A percentile compares a stretch with the other conserved stretches of the same genome.
phyloP scores from a whole-genome alignment of 2,113 vertebrate species.

The Raja brachyura region DNA sequence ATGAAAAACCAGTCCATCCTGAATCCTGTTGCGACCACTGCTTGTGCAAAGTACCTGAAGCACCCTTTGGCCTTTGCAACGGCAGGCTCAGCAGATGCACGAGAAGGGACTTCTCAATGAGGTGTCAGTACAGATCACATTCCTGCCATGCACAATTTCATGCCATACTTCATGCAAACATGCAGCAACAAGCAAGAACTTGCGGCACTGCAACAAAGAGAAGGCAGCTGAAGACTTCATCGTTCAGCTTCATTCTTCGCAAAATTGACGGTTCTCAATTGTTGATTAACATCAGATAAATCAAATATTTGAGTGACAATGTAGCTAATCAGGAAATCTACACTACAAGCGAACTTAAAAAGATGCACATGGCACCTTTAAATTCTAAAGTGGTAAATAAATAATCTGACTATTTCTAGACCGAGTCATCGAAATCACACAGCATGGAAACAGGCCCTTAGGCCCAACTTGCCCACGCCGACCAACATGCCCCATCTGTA shows the following conservation, averaged over 20 bases:
- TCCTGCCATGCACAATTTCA: not conserved
- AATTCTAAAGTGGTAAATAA: conserved; percentile 9
- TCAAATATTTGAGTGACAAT: not conserved
- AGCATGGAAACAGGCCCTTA: too few species aligned
- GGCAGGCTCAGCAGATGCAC: not conserved
- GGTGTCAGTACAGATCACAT: not conserved
- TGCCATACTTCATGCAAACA: not conserved
- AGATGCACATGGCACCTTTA: not conserved
- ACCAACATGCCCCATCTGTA: too few species aligned
- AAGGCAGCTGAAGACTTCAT: not conserved
- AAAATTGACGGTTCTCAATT: not conserved
- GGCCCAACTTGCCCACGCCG: too few species aligned
- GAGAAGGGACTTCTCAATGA: not conserved
- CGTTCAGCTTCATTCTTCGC: not conserved
- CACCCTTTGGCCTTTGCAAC: not conserved
- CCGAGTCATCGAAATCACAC: too few species aligned
- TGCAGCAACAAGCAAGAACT: not conserved
- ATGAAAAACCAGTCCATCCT: not conserved
- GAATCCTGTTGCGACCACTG: not conserved
- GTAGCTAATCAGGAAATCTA: not conserved
- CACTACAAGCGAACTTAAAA: not conserved
- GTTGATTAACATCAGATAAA: not conserved
- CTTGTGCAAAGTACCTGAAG: not conserved
- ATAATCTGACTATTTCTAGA: too few species aligned
- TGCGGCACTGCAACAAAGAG: not conserved